Base-by-base conservation (phyloP, 2,113 vertebrate species). In the Zapus hudsonius region DNA sequence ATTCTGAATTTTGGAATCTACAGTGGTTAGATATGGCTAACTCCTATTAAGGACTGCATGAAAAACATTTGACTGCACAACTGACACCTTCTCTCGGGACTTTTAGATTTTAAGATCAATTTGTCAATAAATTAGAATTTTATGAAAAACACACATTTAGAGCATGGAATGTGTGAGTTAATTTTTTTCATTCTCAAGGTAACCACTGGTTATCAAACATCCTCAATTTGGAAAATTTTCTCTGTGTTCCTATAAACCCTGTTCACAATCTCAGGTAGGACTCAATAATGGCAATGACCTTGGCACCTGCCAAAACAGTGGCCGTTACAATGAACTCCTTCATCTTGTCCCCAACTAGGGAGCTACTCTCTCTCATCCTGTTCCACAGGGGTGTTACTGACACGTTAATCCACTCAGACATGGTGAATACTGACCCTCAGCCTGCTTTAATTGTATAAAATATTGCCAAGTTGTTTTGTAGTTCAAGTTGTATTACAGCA, bases 1-100 rank as follows among this genome's bases (percentile, higher is more conserved):
- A 75, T 72, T 83, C 91, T 84, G 52, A 89, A 36, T 86, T 84
- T 93, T 42, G 12, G 69, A 84, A 87, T 61, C 73, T 19, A 44
- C 17, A 19, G 27, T 90, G 29, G 44, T 52, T 52, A 10, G 12
- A 52, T 25, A 57, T 29, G 70, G 64, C 44, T 36, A 79, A 73
- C 13, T 12, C 66, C 5, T 31, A 0, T 29, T 23, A 72, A 20
- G 11, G 2, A 2, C 9, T 61, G 7, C 16, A n/a, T 42, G n/a
- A 92, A 85, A 42, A 64, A 80, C 5, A 89, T 59, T 44, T 61
- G 42, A 78, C 44, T n/a, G 12, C 1, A 82, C 17, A 83, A 92
- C 8, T 52, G 36, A 57, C 61, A 52, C 9, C 40, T 70, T 44
- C 64, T 93, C n/a, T n/a, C 42, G 59, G 42, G 36, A 74, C 22